Base-by-base conservation (phyloP, 2,888 invertebrate genomes). In the Pharmacophagus antenor region DNA sequence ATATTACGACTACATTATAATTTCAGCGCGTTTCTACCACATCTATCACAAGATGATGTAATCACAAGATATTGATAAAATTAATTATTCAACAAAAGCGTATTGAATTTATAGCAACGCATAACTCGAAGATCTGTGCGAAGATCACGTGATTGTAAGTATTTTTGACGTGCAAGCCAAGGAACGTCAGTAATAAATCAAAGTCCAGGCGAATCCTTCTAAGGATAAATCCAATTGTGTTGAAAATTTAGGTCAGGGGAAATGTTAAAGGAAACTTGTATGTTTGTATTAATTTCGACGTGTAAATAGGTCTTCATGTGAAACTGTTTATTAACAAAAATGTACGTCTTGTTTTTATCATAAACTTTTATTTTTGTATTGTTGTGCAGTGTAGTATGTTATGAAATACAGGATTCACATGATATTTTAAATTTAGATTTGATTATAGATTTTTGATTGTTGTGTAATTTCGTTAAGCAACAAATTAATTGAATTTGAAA, bases 141-240 rank as follows among this genome's bases (percentile, higher is more conserved):
- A n/a, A n/a, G n/a, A n/a, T n/a, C n/a, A n/a, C n/a, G n/a, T n/a
- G n/a, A n/a, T n/a, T n/a, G n/a, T n/a, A 49, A 49, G 25, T 23
- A 25, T 49, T 49, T 37, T 49, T 25, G 21, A 22, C 49, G 15
- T 31, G 50, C 27, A 15, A 49, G 15, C 27, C 50, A 50, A 27
- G 17, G 15, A 50, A 31, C 27, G 20, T 50, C 8, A 31, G 17
- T 50, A 50, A 50, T 50, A 50, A 50, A 50, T 50, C 50, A 50
- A 50, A 50, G 50, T 31, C 50, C 27, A 50, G 8, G 15, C 31
- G 50, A 50, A 50, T 50, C 50, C 50, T 50, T 27, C n/a, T 18
- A 31, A 31, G 50, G 50, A 50, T 49, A 21, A 50, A 50, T 31
- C 50, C 50, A 20, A 50, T 50, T 50, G 50, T 50, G 50, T 18